Evolutionary conservation across 2,888 invertebrate genomes (phyloP), one percentile per base, ranked within the genome.

Genomic region (Acanthosepion pharaonis): DNA sequence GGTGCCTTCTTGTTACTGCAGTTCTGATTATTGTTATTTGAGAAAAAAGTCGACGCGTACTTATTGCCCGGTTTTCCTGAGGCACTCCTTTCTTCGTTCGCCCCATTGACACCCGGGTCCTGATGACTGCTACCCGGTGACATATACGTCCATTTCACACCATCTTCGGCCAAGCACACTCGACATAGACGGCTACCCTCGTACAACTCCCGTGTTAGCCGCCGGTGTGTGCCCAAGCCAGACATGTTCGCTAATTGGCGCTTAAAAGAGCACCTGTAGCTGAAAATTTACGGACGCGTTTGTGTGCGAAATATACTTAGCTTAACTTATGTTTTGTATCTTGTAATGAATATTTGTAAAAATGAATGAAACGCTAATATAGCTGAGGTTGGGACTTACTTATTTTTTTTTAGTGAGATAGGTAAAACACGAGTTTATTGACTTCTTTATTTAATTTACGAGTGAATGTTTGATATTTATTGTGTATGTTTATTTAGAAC

Each of bases 131-230:
- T n/a, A n/a, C 78, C 78, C 78, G n/a, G n/a, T 4, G 78, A 78
- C 78, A 78, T 78, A n/a, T 78, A 78, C 78, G 78, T 78, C 78
- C 78, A 78, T 9, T 15, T 78, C n/a, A 78, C 78, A 78, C 78
- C 78, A 78, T 78, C 78, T 78, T 78, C 78, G 33, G 78, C 78
- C 78, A 78, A 78, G n/a, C 78, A 78, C n/a, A 78, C 78, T 11
- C 78, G 78, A 23, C 78, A 78, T 78, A 78, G n/a, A 78, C 78
- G 78, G 78, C 78, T 78, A n/a, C 78, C 78, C 18, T 78, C 78
- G 78, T 78, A 78, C 78, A 78, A n/a, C 78, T 78, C 78, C 78
- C 78, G n/a, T 11, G 78, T 78, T n/a, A 78, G n/a, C 78, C 78
- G 78, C 3, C 78, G 78, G 23, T 78, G 78, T 78, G 78, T 78